Conservation (phyloP, 2,888 invertebrate species). For the Congeria kusceri region DNA sequence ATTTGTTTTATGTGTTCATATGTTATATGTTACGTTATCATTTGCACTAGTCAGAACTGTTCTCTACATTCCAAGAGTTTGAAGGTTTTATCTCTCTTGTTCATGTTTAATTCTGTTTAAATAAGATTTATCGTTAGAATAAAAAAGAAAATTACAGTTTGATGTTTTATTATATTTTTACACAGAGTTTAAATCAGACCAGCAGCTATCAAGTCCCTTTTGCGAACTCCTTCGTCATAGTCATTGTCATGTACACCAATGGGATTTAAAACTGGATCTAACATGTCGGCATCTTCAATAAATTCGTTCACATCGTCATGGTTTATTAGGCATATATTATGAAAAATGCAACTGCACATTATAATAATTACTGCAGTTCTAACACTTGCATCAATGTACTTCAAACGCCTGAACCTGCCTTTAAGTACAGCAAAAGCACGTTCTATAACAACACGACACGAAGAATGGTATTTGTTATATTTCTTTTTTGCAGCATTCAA, state of each 20-base stretch:
- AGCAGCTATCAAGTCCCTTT: conserved; percentile 18
- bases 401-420: conserved; percentile 32
- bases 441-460: conserved; percentile 37
- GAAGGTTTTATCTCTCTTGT: too few relatives aligned
- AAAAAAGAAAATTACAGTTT: conserved; percentile 9
- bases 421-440: conserved; percentile 51
- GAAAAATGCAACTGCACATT: conserved; percentile 30
- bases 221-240: conserved; percentile 26
- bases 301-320: conserved; percentile 24
- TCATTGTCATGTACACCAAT: conserved; percentile 9
- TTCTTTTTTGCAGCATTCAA: conserved; percentile 20
- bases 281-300: conserved; percentile 19
- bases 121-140: conserved; percentile 3
- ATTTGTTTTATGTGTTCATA: too few relatives aligned
- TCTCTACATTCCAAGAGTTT: too few relatives aligned
- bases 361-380: conserved; percentile 31
- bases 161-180: conserved; percentile 10
- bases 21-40: too few relatives aligned
- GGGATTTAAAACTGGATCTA: neutral
- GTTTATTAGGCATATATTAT: conserved; percentile 28
- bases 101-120: neutral
- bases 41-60: too few relatives aligned
- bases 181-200: conserved; percentile 24
- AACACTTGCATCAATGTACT: conserved; percentile 10
- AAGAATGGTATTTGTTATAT: conserved; percentile 35